Conservation (phyloP, 2,888 invertebrate genomes). For the Drosophila colorata region DNA sequence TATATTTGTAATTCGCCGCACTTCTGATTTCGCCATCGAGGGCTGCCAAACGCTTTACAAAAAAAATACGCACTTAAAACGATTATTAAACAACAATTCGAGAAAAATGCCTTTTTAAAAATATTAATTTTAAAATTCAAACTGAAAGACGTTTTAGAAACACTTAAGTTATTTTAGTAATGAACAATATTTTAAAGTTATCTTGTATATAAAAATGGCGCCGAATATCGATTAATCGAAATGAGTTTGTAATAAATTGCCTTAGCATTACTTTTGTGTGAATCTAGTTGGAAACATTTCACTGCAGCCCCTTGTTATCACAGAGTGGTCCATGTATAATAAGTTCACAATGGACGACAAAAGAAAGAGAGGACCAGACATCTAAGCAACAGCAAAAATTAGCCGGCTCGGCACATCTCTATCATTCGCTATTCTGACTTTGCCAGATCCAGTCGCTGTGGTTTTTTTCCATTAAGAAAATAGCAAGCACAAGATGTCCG, state of each 20-base stretch:
- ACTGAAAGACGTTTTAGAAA: background rate
- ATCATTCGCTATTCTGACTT: conserved; percentile 21
- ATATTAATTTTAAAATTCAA: background rate
- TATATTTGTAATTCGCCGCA: conserved; percentile 8
- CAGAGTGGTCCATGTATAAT: background rate
- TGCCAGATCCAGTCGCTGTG: conserved; percentile 15
- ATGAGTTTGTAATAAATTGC: background rate
- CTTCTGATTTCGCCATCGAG: background rate
- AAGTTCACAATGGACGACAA: conserved; percentile 21
- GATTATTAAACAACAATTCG: background rate
- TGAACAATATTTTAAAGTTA: background rate
- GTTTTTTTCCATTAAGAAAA: conserved; percentile 30
- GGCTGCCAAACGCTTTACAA: background rate
- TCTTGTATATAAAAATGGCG: conserved; percentile 4
- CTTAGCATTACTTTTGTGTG: background rate
- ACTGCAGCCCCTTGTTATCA: too few species aligned
- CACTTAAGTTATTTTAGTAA: too few species aligned
- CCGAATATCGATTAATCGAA: conserved; percentile 31
- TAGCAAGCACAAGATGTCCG: conserved; percentile 54
- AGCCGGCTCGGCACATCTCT: conserved; percentile 13
- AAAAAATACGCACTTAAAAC: background rate
- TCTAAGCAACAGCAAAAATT: conserved; percentile 2
- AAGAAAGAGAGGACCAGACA: conserved; percentile 16
- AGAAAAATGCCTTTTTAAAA: background rate
- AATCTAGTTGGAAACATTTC: background rate